Evolutionary conservation across 2,888 invertebrate genomes (phyloP), one percentile per base, ranked within the genome.

Genomic region (Caenorhabditis sinica): DNA sequence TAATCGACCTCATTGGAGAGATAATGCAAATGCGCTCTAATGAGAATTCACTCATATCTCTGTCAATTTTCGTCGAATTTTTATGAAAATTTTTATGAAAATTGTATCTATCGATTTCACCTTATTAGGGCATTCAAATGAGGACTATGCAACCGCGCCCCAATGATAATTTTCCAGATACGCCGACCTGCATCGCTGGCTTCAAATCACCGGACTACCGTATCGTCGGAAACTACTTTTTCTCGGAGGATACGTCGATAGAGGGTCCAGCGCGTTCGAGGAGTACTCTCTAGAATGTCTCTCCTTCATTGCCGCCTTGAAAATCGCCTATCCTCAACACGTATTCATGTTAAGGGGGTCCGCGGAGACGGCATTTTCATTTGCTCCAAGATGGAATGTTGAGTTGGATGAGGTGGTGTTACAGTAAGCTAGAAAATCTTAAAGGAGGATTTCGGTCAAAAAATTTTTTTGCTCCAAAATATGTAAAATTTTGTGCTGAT

Each of bases 321-420:
- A 81, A 51, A 40, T 81, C 15, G 73, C 74, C 20, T 81, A 68
- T 51, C 81, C 81, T 11, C 9, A 43, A 0, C 74, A 81, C 20
- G 74, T 81, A 0, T 81, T 81, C 61, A 68, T 81, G 73, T 40
- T 81, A 17, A 65, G 73, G 25, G 81, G 81, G 5, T 66, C 74
- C 13, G 60, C 81, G 0, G 81, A 81, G 43, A 61, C 53, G 0
- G 33, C 33, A 0, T 68, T 74, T 23, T 61, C 73, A 15, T 61
- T 81, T 51, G 51, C 68, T 3, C 49, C 66, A 4, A 25, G 81
- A 60, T 81, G 53, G 28, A 60, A 30, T n/a, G 51, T 33, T 25
- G 13, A 23, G 1, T 4, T 49, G 40, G 73, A 74, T 43, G 23
- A 36, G 20, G 81, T 74, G 1, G 68, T 81, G 0, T 40, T 68